A percentile compares a stretch with the other conserved stretches of the same genome.
Conservation (phyloP, 2,888 invertebrate species). For the Lasioglossum figueresi region DNA sequence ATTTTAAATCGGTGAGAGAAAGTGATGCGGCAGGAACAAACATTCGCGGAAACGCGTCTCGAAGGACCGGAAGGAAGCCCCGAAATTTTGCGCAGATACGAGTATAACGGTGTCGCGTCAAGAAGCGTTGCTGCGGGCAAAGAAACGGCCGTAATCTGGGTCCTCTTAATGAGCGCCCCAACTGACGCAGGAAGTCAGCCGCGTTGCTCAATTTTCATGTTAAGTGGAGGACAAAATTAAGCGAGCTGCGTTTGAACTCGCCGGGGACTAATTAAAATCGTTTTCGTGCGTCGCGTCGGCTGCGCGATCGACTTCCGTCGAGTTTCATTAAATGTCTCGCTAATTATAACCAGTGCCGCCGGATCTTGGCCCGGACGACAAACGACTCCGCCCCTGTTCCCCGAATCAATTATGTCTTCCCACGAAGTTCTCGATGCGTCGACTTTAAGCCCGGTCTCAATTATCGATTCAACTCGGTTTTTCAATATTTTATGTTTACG, state of each 20-base stretch:
- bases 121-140: conserved; percentile 20
- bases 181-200: conserved; percentile 47
- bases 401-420: conserved; percentile 32
- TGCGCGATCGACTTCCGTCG: conserved; percentile 40
- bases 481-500: neutral
- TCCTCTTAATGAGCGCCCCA: conserved; percentile 55
- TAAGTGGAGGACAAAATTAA: conserved; percentile 54
- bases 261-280: conserved; percentile 51
- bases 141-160: conserved; percentile 30
- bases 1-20: neutral
- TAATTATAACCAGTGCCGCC: conserved; percentile 37
- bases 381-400: neutral
- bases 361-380: neutral
- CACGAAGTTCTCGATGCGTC: neutral
- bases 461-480: neutral
- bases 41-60: neutral
- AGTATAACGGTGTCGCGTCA: neutral
- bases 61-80: neutral
- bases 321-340: conserved; percentile 45
- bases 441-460: neutral
- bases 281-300: conserved; percentile 27
- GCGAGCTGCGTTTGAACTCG: conserved; percentile 32
- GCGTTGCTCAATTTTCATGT: conserved; percentile 48
- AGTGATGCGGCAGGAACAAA: neutral
- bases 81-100: neutral